Conservation (phyloP, 2,113 vertebrate species). For the Tachysurus fulvidraco region DNA sequence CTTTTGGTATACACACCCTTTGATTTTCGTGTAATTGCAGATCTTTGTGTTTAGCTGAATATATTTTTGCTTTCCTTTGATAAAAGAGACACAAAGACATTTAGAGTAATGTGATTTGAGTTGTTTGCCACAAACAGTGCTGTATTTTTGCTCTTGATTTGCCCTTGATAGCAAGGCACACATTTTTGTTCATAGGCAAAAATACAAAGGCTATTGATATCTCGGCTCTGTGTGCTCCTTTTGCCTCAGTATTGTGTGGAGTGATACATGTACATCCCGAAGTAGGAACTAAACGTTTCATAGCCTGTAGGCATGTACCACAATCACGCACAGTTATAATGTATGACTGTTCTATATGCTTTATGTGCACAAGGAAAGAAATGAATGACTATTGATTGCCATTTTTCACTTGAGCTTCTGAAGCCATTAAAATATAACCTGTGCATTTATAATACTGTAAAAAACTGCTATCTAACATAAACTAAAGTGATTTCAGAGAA, state of each 20-base stretch:
- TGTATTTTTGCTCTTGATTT: slow-evolving; percentile 43
- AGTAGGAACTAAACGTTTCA: neutral
- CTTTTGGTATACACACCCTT: neutral
- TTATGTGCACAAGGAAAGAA: neutral
- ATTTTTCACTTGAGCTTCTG: neutral
- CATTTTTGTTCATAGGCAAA: slow-evolving; percentile 50
- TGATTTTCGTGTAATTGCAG: neutral
- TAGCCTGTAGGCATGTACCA: neutral
- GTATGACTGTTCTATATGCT: neutral
- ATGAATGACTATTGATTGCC: neutral
- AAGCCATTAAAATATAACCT: neutral
- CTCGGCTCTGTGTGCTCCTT: slow-evolving; percentile 29
- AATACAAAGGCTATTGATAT: neutral
- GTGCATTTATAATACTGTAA: neutral
- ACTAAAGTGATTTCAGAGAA: neutral
- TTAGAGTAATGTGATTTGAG: neutral
- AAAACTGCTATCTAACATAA: neutral
- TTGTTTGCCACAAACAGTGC: slow-evolving; percentile 40
- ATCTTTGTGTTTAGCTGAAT: neutral
- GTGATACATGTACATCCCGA: neutral
- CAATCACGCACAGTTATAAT: neutral
- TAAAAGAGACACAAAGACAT: neutral
- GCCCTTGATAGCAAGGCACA: slow-evolving; percentile 33
- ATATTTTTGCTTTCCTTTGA: neutral
- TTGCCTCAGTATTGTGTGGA: neutral